phyloP scores from a whole-genome alignment of 1,140 invertebrate genomes.

The Drosophila auraria region DNA sequence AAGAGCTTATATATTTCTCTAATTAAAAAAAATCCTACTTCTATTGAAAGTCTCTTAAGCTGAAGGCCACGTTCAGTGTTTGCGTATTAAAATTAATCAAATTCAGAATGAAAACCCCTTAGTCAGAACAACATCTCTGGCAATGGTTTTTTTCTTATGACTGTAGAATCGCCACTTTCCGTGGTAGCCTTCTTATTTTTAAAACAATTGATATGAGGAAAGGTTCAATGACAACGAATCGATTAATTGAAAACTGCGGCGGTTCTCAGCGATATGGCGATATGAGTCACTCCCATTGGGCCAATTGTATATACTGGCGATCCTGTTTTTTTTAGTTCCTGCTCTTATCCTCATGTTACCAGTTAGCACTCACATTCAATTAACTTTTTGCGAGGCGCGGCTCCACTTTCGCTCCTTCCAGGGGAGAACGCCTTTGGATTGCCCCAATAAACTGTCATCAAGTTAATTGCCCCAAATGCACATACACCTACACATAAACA shows the following conservation, averaged over 20 bases:
- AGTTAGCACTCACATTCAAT: conserved; percentile 39
- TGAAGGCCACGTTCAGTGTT: background rate
- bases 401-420: conserved; percentile 14
- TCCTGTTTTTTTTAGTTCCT: conserved; percentile 19
- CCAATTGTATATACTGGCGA: conserved; percentile 8
- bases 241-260: conserved; percentile 36
- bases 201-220: conserved; percentile 31
- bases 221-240: conserved; percentile 54
- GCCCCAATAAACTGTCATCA: conserved; percentile 60
- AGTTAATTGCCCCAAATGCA: conserved; percentile 60
- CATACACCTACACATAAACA: conserved; percentile 37
- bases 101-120: background rate
- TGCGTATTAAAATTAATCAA: background rate
- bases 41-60: background rate
- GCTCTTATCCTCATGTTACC: conserved; percentile 34
- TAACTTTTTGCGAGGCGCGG: conserved; percentile 50
- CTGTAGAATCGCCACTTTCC: background rate
- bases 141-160: background rate
- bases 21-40: no score
- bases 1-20: no score
- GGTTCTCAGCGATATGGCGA: conserved; percentile 21
- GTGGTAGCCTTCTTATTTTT: background rate
- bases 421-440: conserved; percentile 35
- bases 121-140: background rate
- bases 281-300: conserved; percentile 30